Evolutionary conservation across 2,797 vertebrate genomes (phyloP), one percentile per base, ranked within the genome.

Genomic region (Ara ararauna): DNA sequence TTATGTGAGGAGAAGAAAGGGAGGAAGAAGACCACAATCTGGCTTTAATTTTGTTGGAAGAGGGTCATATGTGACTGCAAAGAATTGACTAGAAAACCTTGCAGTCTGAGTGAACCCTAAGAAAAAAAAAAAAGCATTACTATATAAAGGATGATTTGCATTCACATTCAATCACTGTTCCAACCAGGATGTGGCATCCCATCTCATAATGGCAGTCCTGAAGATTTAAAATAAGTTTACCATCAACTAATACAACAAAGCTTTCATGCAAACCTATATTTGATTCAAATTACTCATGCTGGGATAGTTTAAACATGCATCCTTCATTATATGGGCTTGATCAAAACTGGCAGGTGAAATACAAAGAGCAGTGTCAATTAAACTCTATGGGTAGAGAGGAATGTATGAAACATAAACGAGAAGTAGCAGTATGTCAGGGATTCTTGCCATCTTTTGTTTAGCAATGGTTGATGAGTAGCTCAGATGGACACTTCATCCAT

Each of bases 271-370:
- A 93, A 95, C 92, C 84, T 95, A 60, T 88, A 83, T 94, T 97
- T 97, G 87, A 95, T 88, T 95, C 38, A 68, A 95, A 95, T 95
- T 89, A 89, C 40, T 95, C 93, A 93, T 85, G 86, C 87, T 94
- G 86, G 79, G 86, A 61, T 91, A 90, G 85, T 87, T 91, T 79
- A 96, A 95, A 94, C 76, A 81, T 71, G 30, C 84, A 91, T 94
- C 62, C 64, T 78, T 86, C 85, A 96, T 96, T 94, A 80, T 34
- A 89, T 16, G 26, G n/a, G 34, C 60, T 96, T 94, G 92, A 96
- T 95, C 87, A 94, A 92, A 97, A 91, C 79, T 91, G 89, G 82
- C 92, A 97, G 79, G 85, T 77, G 93, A 93, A 96, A 93, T 45
- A 75, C 74, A 94, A 90, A 87, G 79, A 95, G 45, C 71, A 72